Conservation (phyloP, 2,797 vertebrate genomes). For the Lagorchestes hirsutus region DNA sequence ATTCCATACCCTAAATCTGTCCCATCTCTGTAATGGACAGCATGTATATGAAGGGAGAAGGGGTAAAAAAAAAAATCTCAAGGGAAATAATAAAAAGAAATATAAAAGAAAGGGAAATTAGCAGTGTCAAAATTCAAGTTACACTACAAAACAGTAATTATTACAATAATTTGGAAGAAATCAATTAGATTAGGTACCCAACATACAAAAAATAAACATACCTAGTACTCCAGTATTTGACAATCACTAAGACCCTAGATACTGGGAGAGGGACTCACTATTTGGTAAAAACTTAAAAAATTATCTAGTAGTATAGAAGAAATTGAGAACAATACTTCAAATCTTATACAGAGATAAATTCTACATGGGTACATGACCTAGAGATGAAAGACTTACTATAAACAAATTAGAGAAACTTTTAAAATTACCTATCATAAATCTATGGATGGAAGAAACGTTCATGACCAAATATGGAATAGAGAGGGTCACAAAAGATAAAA, state of each 20-base stretch:
- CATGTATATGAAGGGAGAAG: background rate
- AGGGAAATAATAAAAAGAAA: background rate
- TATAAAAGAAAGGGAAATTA: background rate
- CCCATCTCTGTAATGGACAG: background rate
- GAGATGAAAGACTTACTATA: background rate
- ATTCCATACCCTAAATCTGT: background rate
- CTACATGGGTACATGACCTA: background rate
- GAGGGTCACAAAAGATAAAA: background rate
- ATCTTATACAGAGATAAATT: background rate
- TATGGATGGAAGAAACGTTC: background rate
- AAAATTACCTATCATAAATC: background rate
- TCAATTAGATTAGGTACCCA: background rate
- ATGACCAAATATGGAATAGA: background rate
- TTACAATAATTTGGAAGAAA: background rate
- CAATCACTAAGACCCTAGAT: background rate
- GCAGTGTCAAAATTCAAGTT: background rate
- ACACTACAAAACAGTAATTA: background rate
- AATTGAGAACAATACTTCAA: background rate
- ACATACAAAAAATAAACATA: background rate
- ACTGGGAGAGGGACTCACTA: background rate
- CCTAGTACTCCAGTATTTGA: background rate
- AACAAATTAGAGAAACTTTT: background rate
- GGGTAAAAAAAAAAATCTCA: background rate
- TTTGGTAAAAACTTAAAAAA: background rate
- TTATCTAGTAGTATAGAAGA: background rate